phyloP scores from a whole-genome alignment of 1,140 invertebrate species.

The Phocides pigmalion region DNA sequence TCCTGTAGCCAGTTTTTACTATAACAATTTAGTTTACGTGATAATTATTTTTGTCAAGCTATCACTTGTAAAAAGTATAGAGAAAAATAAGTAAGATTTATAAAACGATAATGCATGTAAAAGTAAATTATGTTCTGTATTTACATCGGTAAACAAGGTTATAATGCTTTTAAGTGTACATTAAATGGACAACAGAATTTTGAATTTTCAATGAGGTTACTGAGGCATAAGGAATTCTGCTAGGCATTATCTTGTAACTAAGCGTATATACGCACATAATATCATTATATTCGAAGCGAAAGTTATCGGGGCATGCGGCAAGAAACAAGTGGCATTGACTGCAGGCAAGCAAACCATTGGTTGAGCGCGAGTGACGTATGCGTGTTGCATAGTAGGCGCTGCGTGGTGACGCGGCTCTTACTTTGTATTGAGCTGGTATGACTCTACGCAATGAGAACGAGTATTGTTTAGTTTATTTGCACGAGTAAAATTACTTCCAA shows the following conservation, averaged over 20 bases:
- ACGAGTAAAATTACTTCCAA: no score
- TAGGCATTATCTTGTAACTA: slow-evolving; percentile 5
- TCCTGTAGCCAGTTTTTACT: no score
- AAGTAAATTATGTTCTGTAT: no score
- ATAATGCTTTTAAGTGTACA: background rate
- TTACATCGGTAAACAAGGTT: background rate
- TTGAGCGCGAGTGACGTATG: slow-evolving; percentile 41
- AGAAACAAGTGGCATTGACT: slow-evolving; percentile 59
- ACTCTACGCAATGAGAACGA: slow-evolving; percentile 8
- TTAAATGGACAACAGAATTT: background rate
- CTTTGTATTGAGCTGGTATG: slow-evolving; percentile 11
- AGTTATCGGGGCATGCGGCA: slow-evolving; percentile 48
- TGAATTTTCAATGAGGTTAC: no score
- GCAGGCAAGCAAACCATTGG: slow-evolving; percentile 49
- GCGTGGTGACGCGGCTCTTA: slow-evolving; percentile 34
- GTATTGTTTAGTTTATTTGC: slow-evolving; percentile 9
- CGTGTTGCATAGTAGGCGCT: slow-evolving; percentile 6
- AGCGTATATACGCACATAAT: slow-evolving; percentile 20
- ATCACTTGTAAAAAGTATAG: no score
- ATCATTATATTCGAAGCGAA: slow-evolving; percentile 51
- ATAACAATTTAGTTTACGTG: no score
- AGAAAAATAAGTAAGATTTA: no score
- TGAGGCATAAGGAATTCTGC: slow-evolving; percentile 8
- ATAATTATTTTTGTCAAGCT: no score
- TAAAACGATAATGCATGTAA: no score